Conservation (phyloP, 2,888 invertebrate genomes). For the Mesorhabditis sp. region DNA sequence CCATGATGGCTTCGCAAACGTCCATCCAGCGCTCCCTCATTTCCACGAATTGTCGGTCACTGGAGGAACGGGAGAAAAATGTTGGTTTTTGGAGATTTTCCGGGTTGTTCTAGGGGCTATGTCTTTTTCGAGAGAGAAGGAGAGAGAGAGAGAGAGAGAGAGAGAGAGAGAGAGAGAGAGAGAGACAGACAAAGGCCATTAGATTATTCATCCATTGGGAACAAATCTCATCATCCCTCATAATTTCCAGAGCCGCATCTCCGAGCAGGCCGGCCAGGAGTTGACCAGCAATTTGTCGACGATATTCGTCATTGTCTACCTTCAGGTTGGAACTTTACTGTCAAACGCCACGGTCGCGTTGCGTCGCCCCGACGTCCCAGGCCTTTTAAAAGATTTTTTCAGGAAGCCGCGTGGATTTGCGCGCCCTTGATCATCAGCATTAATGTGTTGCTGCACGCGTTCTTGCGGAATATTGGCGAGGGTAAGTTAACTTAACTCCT, state of each 20-base stretch:
- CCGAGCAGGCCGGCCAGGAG: background rate
- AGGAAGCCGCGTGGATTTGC: conserved; percentile 1
- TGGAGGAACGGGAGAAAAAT: background rate
- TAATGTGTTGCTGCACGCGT: background rate
- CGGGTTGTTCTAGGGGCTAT: too few relatives aligned
- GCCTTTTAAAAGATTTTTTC: background rate
- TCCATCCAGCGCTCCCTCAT: background rate
- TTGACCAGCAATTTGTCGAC: background rate
- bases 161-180: too few relatives aligned
- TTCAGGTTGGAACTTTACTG: background rate
- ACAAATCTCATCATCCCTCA: too few relatives aligned
- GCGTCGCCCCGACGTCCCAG: too few relatives aligned
- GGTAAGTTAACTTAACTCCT: background rate
- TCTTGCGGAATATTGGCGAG: background rate
- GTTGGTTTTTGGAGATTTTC: background rate
- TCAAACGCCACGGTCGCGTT: too few relatives aligned
- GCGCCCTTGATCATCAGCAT: background rate
- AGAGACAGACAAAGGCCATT: too few relatives aligned
- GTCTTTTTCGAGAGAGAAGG: too few relatives aligned
- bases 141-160: too few relatives aligned
- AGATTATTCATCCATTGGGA: too few relatives aligned
- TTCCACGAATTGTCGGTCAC: conserved; percentile 1
- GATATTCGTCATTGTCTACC: background rate
- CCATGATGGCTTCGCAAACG: conserved; percentile 5
- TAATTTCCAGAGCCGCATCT: background rate